Percentiles rank a stretch among this genome's conserved stretches.
phyloP scores from a whole-genome alignment of 2,797 vertebrate genomes.

The Myotis vivesi region DNA sequence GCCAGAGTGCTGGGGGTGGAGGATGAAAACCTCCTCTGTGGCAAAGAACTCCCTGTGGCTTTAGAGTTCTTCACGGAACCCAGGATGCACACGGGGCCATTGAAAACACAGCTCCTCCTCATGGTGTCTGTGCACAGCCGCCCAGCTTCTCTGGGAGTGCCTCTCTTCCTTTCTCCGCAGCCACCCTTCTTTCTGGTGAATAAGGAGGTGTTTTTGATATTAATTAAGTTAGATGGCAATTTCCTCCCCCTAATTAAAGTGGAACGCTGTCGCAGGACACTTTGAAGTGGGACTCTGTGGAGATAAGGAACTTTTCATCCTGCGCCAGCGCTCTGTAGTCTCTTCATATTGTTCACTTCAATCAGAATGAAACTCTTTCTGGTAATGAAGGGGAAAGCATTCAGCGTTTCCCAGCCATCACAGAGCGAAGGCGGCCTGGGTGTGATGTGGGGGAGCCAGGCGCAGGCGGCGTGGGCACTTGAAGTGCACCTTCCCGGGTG shows the following conservation, averaged over 20 bases:
- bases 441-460: not conserved
- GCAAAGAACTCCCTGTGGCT: not conserved
- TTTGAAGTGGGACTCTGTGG: constrained; percentile 69
- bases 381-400: constrained; percentile 43
- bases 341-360: constrained; percentile 51
- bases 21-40: not conserved
- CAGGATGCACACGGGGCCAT: not conserved
- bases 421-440: not conserved
- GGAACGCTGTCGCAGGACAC: constrained; percentile 65
- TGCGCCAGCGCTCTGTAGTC: constrained; percentile 40
- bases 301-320: constrained; percentile 60
- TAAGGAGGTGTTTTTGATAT: not conserved
- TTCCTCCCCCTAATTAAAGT: constrained; percentile 68
- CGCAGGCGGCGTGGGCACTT: accelerated
- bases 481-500: not conserved
- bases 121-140: not conserved
- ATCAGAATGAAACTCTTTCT: constrained; percentile 64
- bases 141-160: not conserved
- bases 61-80: not conserved
- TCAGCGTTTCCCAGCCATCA: not conserved
- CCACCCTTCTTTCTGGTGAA: constrained; percentile 2
- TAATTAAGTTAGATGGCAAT: constrained; percentile 56
- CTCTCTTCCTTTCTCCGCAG: not conserved
- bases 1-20: not conserved
- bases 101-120: not conserved